Evolutionary conservation across 2,797 vertebrate species (phyloP).

Genomic region (Telmatherina bonti): DNA sequence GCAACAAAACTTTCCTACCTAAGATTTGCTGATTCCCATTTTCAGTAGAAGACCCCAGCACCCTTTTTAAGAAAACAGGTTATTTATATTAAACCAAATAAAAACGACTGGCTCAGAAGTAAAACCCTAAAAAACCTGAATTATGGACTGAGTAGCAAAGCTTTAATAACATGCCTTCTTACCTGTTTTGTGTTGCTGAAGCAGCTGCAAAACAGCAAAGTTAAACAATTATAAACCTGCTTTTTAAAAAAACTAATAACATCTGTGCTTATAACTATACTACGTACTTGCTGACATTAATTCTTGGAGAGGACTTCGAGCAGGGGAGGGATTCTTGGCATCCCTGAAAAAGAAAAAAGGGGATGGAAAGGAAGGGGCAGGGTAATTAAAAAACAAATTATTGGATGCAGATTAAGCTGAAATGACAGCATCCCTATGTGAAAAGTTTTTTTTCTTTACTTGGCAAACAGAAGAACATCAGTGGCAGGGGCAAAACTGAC

Average conservation of each 20-base stretch:
- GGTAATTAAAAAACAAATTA: neutral
- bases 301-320: conserved; percentile 68
- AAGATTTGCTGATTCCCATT: conserved; percentile 61
- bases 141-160: neutral
- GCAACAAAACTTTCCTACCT: conserved; percentile 53
- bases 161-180: conserved; percentile 8
- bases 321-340: conserved; percentile 68
- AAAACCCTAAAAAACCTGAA: neutral
- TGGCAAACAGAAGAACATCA: conserved; percentile 81
- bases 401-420: neutral
- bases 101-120: neutral
- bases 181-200: conserved; percentile 65
- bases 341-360: conserved; percentile 65
- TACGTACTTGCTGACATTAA: conserved; percentile 54
- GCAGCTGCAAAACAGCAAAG: conserved; percentile 42
- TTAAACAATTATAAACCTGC: conserved; percentile 17
- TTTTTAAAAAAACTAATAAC: neutral
- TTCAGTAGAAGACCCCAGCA: conserved; percentile 32
- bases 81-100: neutral
- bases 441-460: conserved; percentile 57
- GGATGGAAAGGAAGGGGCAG: neutral
- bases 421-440: neutral
- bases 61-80: conserved; percentile 47
- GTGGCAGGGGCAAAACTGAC: conserved; percentile 85
- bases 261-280: neutral